Conservation (phyloP, 2,888 invertebrate genomes). For the Drosophila colorata region DNA sequence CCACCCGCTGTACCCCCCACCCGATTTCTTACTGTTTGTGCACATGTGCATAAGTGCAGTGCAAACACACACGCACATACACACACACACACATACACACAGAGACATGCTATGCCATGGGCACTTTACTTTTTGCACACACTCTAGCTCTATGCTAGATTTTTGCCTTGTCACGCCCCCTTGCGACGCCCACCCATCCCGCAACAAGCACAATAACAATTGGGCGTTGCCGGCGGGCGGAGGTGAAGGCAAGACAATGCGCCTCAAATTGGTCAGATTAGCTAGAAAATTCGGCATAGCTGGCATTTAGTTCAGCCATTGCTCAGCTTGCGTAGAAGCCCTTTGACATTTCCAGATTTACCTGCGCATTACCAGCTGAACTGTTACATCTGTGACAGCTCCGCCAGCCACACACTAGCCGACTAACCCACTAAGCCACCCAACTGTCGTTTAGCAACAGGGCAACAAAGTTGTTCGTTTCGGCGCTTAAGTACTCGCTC, state of each 20-base stretch:
- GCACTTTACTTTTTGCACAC: conserved; percentile 70
- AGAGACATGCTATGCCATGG: conserved; percentile 50
- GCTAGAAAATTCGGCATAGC: conserved; percentile 61
- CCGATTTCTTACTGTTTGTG: conserved; percentile 49
- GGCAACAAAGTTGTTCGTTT: conserved; percentile 25
- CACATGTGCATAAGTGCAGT: conserved; percentile 76
- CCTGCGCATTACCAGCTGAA: conserved; percentile 54
- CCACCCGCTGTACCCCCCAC: background rate
- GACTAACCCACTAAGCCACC: background rate
- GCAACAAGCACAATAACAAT: conserved; percentile 31
- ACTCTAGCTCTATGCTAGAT: conserved; percentile 39
- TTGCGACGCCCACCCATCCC: background rate
- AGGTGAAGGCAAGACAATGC: conserved; percentile 68
- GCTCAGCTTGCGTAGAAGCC: conserved; percentile 31
- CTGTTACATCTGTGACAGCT: conserved; percentile 31
- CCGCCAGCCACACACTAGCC: background rate
- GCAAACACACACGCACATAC: conserved; percentile 55
- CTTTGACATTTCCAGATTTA: conserved; percentile 76
- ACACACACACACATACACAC: conserved; percentile 17
- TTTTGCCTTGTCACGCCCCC: conserved; percentile 50
- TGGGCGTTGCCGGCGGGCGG: conserved; percentile 39
- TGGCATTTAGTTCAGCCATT: conserved; percentile 14
- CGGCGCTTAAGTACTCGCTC: conserved; percentile 4
- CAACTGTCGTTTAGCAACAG: conserved; percentile 11
- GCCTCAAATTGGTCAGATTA: conserved; percentile 79